Percentiles rank a stretch among this genome's conserved stretches.
phyloP scores from a whole-genome alignment of 2,113 vertebrate species.

The Perognathus longimembris region DNA sequence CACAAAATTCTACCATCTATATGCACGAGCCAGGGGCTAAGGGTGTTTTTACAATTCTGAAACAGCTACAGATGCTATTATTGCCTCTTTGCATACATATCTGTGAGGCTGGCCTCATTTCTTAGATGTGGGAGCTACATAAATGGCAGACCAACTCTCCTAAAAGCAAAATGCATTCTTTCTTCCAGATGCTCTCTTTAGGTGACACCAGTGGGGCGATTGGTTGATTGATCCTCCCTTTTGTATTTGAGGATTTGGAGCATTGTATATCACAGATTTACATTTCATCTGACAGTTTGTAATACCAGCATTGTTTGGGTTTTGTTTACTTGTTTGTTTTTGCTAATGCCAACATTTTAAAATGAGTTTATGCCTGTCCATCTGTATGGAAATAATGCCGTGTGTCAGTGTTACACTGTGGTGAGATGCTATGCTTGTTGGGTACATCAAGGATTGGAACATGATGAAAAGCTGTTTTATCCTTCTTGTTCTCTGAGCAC shows the following conservation, averaged over 20 bases:
- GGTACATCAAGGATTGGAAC: neutral
- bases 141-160: constrained; percentile 10
- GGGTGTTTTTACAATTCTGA: constrained; percentile 53
- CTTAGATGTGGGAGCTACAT: constrained; percentile 15
- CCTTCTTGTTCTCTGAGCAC: constrained; percentile 34
- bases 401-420: neutral
- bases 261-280: neutral
- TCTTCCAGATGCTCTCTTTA: constrained; percentile 50
- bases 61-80: constrained; percentile 55
- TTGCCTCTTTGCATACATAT: constrained; percentile 32
- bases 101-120: constrained; percentile 58
- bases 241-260: neutral
- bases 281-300: neutral
- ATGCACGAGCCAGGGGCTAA: constrained; percentile 64
- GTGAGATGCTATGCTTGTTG: neutral
- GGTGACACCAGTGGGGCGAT: neutral
- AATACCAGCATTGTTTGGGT: neutral
- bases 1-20: constrained; percentile 68
- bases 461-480: neutral
- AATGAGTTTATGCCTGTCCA: neutral
- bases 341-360: too few species aligned
- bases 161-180: constrained; percentile 55
- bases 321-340: neutral
- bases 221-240: neutral
- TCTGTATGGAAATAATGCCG: neutral